Base-by-base conservation (phyloP, 1,140 invertebrate species). In the Mylabris phalerata region DNA sequence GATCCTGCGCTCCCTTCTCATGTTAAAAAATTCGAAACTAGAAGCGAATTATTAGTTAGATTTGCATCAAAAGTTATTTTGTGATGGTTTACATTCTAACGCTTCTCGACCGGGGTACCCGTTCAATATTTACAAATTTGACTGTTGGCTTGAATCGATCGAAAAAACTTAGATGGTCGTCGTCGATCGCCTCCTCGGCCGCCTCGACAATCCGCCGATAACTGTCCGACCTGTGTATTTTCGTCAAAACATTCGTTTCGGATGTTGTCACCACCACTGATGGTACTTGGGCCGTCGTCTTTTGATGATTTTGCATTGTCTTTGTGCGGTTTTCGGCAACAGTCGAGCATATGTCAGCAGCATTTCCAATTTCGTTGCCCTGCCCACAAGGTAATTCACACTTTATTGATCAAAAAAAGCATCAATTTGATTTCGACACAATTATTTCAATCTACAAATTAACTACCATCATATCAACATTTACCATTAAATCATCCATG, bases 261-360 rank as follows among this genome's bases (percentile, higher is more conserved):
- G 49, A 48, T 48, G 57, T 61, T 26, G 61, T 56, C 75, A 71
- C 75, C 75, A 71, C 75, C 72, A 71, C 72, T 32, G 32, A 32
- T 32, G 32, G 32, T 32, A 32, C 7, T 32, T 32, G 32, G 32
- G 3, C 32, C 26, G 9, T 62, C 67, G 57, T 62, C 59, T 9
- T 0, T 32, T 24, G 59, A 42, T 32, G 50, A 48, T 48, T 39
- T 55, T 42, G 52, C 9, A 10, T 6, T 42, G 50, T 48, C 59
- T 55, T 54, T 39, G 19, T 60, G 51, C 39, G 55, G 24, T 46
- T 66, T 70, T 56, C 71, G 74, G 74, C 77, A 79, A 75, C 80
- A 76, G 73, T 74, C 75, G 72, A 79, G 73, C 77, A 79, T 74
- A 70, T 78, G 80, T 81, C 81, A 81, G 80, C 81, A 82, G 67